These are phyloP conservation scores for Oxystoma pomonae DNA, from an alignment of 2,888 invertebrate genomes.

Conservation along the genomic window DNA sequence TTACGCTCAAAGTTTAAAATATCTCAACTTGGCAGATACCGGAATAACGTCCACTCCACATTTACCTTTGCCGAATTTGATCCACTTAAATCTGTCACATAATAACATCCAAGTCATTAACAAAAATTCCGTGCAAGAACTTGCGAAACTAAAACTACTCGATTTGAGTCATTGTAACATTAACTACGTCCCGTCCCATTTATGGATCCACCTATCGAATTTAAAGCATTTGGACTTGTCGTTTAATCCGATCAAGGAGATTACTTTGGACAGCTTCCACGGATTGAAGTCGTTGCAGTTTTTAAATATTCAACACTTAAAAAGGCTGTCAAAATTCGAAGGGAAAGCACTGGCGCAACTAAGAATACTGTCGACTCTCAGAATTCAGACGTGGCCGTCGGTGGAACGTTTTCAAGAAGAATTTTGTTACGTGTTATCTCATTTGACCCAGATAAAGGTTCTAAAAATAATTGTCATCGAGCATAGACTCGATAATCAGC, in stretches of 20 bases:
- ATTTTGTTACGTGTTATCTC: constrained; percentile 66
- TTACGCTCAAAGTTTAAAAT: constrained; percentile 76
- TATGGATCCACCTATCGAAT: constrained; percentile 67
- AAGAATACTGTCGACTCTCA: constrained; percentile 64
- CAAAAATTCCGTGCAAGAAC: constrained; percentile 66
- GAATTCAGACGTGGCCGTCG: constrained; percentile 70
- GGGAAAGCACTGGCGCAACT: constrained; percentile 70
- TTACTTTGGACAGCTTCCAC: constrained; percentile 67
- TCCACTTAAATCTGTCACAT: constrained; percentile 73
- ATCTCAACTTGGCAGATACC: constrained; percentile 71
- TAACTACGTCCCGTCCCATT: constrained; percentile 67
- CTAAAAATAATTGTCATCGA: constrained; percentile 75
- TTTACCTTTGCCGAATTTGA: constrained; percentile 71
- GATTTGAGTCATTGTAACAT: constrained; percentile 76
- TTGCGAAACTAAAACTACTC: constrained; percentile 67
- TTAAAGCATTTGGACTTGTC: constrained; percentile 76
- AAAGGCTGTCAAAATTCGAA: constrained; percentile 69
- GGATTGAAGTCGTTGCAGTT: constrained; percentile 68
- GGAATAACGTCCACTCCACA: constrained; percentile 74
- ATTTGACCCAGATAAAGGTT: constrained; percentile 68
- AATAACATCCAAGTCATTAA: constrained; percentile 70
- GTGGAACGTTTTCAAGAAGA: constrained; percentile 60
- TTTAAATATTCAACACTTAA: constrained; percentile 70
- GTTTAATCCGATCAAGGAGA: constrained; percentile 73
- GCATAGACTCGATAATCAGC: constrained; percentile 66